Percentiles rank a stretch among this genome's conserved stretches.
Evolutionary conservation across 2,888 invertebrate genomes (phyloP).

Genomic region (Cheilosia grossa): DNA sequence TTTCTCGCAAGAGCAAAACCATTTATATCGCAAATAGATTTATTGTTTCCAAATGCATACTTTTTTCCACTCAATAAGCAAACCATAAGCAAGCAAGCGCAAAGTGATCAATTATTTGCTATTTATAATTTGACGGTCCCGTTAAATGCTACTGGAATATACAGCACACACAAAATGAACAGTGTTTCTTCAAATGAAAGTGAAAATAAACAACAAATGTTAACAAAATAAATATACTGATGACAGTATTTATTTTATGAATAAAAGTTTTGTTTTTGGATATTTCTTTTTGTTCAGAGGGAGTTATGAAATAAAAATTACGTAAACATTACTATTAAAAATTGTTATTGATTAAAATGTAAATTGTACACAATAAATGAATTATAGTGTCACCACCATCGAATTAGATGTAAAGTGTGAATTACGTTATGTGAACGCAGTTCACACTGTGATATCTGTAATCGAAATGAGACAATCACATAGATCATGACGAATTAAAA

Average conservation of each 20-base stretch:
- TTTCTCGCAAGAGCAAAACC: background rate
- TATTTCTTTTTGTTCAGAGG: background rate
- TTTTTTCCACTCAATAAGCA: conserved; percentile 24
- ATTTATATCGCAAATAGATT: background rate
- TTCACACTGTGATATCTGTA: conserved; percentile 9
- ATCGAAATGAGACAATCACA: conserved; percentile 9
- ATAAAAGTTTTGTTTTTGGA: background rate
- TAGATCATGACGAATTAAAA: conserved; percentile 36
- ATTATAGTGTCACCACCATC: background rate
- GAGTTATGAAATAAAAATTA: conserved; percentile 22
- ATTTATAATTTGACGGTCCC: conserved; percentile 14
- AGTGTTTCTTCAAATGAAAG: conserved; percentile 27
- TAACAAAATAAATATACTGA: conserved; percentile 9
- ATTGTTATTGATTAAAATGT: background rate
- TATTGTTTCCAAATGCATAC: background rate
- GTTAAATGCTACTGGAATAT: conserved; percentile 23
- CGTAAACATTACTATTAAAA: background rate
- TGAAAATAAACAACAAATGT: conserved; percentile 19
- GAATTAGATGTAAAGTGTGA: conserved; percentile 20
- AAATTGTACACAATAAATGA: conserved; percentile 5
- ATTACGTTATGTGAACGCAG: background rate
- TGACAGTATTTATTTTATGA: conserved; percentile 10
- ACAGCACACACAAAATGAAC: conserved; percentile 1
- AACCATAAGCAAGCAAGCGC: background rate
- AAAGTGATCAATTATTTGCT: conserved; percentile 32